A percentile compares a stretch with the other conserved stretches of the same genome.
Evolutionary conservation across 2,113 vertebrate genomes (phyloP).

Genomic region (Columba livia): DNA sequence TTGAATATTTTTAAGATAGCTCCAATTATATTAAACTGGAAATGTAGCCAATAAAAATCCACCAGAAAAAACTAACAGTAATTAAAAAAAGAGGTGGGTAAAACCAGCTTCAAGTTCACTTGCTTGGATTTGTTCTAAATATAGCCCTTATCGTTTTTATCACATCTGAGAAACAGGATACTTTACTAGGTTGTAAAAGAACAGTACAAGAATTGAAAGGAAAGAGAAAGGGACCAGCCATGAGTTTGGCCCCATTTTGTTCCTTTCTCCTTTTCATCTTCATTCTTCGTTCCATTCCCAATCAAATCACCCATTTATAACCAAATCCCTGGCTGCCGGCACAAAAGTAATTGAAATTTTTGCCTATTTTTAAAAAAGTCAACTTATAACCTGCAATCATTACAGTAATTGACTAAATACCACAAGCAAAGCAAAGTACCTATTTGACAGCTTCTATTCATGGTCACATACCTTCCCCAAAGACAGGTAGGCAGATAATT

Average conservation of each 20-base stretch:
- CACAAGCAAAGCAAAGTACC: conserved; percentile 66
- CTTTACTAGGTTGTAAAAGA: not conserved
- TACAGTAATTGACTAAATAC: conserved; percentile 68
- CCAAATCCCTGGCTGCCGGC: conserved; percentile 46
- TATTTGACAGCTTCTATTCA: conserved; percentile 58
- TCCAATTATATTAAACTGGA: not conserved
- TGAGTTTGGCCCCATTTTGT: not conserved
- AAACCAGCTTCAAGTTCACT: not conserved
- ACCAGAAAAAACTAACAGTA: not conserved
- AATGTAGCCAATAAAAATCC: not conserved
- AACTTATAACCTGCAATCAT: conserved; percentile 61
- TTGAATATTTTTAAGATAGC: not conserved
- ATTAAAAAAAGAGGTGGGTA: not conserved
- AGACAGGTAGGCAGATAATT: conserved; percentile 77
- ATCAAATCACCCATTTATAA: conserved; percentile 41
- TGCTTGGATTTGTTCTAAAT: not conserved
- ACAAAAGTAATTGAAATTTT: conserved; percentile 66
- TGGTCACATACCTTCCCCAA: conserved; percentile 53
- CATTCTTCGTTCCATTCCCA: not conserved
- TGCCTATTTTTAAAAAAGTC: conserved; percentile 73
- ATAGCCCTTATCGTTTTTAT: not conserved
- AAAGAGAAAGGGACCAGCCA: not conserved
- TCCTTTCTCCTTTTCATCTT: conserved; percentile 39
- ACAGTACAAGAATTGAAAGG: conserved; percentile 19
- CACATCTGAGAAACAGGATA: not conserved